phyloP scores from a whole-genome alignment of 2,888 invertebrate genomes.

The Cecidostiba fungosa region DNA sequence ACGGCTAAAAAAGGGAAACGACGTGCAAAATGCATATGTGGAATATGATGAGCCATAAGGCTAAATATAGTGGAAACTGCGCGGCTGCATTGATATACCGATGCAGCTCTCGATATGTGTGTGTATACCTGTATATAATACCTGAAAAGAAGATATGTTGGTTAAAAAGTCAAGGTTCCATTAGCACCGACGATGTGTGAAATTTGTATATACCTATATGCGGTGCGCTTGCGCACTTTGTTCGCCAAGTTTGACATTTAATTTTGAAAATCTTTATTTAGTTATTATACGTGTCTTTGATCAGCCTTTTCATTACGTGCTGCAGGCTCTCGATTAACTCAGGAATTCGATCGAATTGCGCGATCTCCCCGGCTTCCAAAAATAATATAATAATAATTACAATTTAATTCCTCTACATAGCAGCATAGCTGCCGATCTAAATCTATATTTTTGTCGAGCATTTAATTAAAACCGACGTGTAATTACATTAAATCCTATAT shows the following conservation, averaged over 20 bases:
- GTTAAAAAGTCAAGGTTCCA: slow-evolving; percentile 50
- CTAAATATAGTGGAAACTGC: slow-evolving; percentile 10
- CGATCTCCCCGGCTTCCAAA: too few relatives aligned
- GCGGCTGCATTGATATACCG: not conserved
- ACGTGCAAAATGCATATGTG: not conserved
- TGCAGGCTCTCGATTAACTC: not conserved
- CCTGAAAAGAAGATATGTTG: slow-evolving; percentile 1
- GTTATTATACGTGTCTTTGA: too few relatives aligned
- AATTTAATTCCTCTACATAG: too few relatives aligned
- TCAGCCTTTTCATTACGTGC: too few relatives aligned
- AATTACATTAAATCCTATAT: not conserved
- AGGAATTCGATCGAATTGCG: not conserved
- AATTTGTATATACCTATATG: too few relatives aligned
- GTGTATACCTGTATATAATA: too few relatives aligned
- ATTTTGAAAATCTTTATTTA: not conserved
- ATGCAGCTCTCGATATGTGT: too few relatives aligned
- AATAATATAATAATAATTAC: not conserved
- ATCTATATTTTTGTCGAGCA: not conserved
- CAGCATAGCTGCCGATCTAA: too few relatives aligned
- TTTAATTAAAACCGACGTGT: slow-evolving; percentile 6
- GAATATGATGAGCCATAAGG: not conserved
- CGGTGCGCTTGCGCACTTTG: too few relatives aligned
- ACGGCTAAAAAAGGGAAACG: not conserved
- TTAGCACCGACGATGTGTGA: slow-evolving; percentile 45
- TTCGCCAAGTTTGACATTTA: slow-evolving; percentile 17